Base-by-base conservation (phyloP, 2,113 vertebrate species). In the Panthera leo region DNA sequence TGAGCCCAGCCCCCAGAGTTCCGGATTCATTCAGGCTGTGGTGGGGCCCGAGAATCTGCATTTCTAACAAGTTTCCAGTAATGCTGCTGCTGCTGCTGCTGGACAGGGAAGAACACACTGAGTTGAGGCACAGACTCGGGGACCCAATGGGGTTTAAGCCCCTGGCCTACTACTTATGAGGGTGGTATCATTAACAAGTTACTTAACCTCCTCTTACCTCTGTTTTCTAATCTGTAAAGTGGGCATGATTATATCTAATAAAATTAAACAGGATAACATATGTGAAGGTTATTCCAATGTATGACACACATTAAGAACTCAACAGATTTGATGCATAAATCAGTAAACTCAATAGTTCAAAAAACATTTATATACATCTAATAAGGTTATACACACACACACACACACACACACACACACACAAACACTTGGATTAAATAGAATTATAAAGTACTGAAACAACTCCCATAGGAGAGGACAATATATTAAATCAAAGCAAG, bases 401-500 rank as follows among this genome's bases (percentile, higher is more conserved):
- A 67, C 31, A 23, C 7, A 68, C 34, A n/a, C 3, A 48, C 23
- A 89, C 53, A 89, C 4, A 65, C 25, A 48, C 9, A 70, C 6
- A 95, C 3, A 55, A 12, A 53, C 70, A 75, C 25, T 80, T 65
- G 61, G 34, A 58, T 42, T 90, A 88, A 89, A 85, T 16, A 45
- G 42, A 89, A 68, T 86, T 89, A 53, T 53, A n/a, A n/a, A 85
- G 78, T 82, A 78, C 5, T 61, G 25, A 97, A 94, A 86, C 45
- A 87, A 94, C 55, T 71, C 53, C 58, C 80, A 91, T 1, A 42
- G 23, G 34, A 85, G 11, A 82, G 82, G 39, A n/a, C 89, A 89
- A 92, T 79, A 95, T 6, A 79, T 45, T 80, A 93, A 95, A 95
- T 85, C 51, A 96, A 94, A 92, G 92, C 51, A 90, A 88, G 34